A percentile compares a stretch with the other conserved stretches of the same genome.
Evolutionary conservation across 1,140 invertebrate genomes (phyloP).

Genomic region (Leucophenga varia): DNA sequence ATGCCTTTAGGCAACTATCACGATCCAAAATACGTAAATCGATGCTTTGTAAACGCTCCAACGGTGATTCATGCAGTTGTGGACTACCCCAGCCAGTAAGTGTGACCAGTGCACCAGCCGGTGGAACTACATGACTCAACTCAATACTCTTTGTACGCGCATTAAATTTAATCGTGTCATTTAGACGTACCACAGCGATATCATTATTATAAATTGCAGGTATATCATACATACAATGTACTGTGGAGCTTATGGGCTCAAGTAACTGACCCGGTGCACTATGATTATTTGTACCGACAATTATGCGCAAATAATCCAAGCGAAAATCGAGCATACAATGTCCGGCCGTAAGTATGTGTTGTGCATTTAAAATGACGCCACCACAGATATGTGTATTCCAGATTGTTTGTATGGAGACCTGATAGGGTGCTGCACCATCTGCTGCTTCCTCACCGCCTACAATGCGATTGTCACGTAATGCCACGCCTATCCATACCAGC

Average conservation of each 20-base stretch:
- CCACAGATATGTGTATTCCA: conserved; percentile 53
- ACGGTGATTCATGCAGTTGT: conserved; percentile 14
- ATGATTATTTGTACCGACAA: conserved; percentile 42
- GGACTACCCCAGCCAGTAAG: conserved; percentile 55
- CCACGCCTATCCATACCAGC: too few relatives aligned
- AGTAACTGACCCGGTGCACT: conserved; percentile 25
- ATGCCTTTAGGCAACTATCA: conserved; percentile 21
- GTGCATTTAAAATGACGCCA: conserved; percentile 38
- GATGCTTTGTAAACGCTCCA: conserved; percentile 29
- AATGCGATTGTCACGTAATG: conserved; percentile 22
- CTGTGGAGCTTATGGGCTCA: conserved; percentile 17
- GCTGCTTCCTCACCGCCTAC: conserved; percentile 55
- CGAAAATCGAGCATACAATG: conserved; percentile 49
- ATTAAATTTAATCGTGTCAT: conserved; percentile 51
- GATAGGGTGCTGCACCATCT: conserved; percentile 56
- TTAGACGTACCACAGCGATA: conserved; percentile 58
- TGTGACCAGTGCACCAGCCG: conserved; percentile 36
- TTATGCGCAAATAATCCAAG: conserved; percentile 23
- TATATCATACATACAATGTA: conserved; percentile 42
- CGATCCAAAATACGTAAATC: conserved; percentile 33
- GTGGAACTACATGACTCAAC: conserved; percentile 22
- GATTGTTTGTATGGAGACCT: conserved; percentile 52
- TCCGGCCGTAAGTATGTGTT: conserved; percentile 56
- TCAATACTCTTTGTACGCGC: conserved; percentile 56
- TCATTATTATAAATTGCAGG: conserved; percentile 56